Evolutionary conservation across 2,888 invertebrate species (phyloP), one percentile per base, ranked within the genome.

Genomic region (Orchesella flavescens): DNA sequence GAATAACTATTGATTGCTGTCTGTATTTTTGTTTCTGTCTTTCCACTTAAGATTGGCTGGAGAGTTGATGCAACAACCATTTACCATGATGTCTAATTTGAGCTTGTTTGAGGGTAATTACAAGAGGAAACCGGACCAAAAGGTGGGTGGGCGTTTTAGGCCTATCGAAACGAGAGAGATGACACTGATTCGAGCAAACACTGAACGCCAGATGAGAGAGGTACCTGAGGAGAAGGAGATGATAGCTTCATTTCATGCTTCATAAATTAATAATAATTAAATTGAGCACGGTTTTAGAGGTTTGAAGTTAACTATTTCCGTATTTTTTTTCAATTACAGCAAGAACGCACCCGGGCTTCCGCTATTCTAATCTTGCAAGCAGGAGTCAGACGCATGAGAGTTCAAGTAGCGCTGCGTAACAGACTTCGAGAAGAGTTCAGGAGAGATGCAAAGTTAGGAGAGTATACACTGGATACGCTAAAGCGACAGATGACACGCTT

Each of bases 151-250:
- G 83, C 95, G 94, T n/a, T 95, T 95, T 89, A 92, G 92, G 78
- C 92, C 93, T 86, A 93, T 94, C 86, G 94, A 93, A 66, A 68
- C 76, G 12, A 91, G 93, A 88, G 94, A 95, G 89, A 92, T 93
- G 74, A 91, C 96, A 71, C 92, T 97, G 85, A 93, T 94, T 79
- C 94, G 95, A 90, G 95, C 95, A 63, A 96, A 96, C 89, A 92
- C 93, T 89, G 97, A 97, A 91, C 93, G 97, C 86, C 93, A 94
- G 87, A 96, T 96, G 91, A 92, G 97, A 90, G 96, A 97, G 92
- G 96, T 94, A 90, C 87, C 21, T 61, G 9, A 15, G n/a, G n/a
- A n/a, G n/a, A n/a, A n/a, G n/a, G n/a, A n/a, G n/a, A n/a, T n/a
- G n/a, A n/a, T n/a, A n/a, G n/a, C n/a, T n/a, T n/a, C n/a, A n/a